Evolutionary conservation across 2,113 vertebrate genomes (phyloP).

Genomic region (Corythornis madagascariensis): DNA sequence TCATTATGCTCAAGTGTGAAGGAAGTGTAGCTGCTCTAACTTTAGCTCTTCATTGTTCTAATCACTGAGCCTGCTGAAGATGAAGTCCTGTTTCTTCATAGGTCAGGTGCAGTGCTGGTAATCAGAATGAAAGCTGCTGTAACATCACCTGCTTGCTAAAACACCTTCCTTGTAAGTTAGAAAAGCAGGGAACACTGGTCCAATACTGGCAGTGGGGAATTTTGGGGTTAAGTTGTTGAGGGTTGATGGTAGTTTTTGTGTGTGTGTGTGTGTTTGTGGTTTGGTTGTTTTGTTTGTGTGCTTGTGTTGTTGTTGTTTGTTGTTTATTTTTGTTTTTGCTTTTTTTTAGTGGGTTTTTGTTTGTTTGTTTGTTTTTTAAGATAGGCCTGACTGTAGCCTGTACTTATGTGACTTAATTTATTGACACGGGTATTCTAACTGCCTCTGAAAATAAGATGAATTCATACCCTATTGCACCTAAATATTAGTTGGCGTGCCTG

Average conservation of each 20-base stretch:
- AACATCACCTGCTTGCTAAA: background rate
- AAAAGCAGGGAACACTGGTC: background rate
- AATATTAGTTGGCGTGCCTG: background rate
- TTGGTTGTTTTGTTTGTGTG: background rate
- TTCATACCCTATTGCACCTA: background rate
- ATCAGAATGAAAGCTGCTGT: background rate
- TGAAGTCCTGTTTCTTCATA: background rate
- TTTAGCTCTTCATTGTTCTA: background rate
- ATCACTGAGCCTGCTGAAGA: background rate
- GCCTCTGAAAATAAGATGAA: background rate
- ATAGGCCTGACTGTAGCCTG: background rate
- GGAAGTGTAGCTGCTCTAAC: background rate
- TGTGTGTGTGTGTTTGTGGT: background rate
- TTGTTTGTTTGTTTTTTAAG: background rate
- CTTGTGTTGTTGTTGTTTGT: too few species aligned
- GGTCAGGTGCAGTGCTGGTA: background rate
- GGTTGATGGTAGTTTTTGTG: too few species aligned
- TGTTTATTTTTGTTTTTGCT: background rate
- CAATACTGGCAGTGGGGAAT: background rate
- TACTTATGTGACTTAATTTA: background rate
- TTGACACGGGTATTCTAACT: background rate
- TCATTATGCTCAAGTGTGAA: background rate
- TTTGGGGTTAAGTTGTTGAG: background rate
- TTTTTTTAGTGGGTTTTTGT: background rate
- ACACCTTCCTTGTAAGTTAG: background rate